Conservation (phyloP, 2,888 invertebrate genomes). For the Pseudeuparius sepicola region DNA sequence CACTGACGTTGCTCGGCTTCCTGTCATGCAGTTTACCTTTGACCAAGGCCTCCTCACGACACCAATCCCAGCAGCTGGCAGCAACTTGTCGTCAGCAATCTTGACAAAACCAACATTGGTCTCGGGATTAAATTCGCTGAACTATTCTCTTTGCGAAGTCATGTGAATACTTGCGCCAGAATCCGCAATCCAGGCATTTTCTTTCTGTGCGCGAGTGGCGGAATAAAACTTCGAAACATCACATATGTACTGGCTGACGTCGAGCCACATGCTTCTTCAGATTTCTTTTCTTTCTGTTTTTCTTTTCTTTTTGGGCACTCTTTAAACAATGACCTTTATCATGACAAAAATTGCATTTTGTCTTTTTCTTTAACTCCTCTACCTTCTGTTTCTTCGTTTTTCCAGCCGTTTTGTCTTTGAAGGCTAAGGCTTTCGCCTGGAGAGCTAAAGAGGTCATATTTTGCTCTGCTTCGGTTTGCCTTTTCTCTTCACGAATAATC, state of each 20-base stretch:
- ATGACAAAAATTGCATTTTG: conserved; percentile 15
- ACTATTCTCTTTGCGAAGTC: conserved; percentile 17
- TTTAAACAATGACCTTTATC: conserved; percentile 16
- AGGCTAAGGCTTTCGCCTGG: conserved; percentile 13
- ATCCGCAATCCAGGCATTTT: conserved; percentile 20
- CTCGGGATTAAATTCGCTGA: conserved; percentile 19
- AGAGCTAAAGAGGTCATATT: conserved; percentile 12
- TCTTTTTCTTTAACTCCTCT: conserved; percentile 12
- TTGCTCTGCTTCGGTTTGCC: conserved; percentile 10
- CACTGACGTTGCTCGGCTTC: conserved; percentile 9
- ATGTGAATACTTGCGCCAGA: conserved; percentile 23
- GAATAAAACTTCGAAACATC: too few species aligned
- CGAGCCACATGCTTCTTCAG: too few species aligned
- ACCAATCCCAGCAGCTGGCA: conserved; percentile 6
- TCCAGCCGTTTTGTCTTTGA: too few species aligned
- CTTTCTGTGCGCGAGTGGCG: too few species aligned
- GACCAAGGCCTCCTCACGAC: conserved; percentile 6
- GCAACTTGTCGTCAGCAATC: too few species aligned
- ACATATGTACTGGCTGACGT: too few species aligned
- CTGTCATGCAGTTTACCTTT: conserved; percentile 7
- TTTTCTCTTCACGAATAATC: conserved; percentile 15
- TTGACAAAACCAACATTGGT: too few species aligned
- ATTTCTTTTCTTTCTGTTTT: conserved; percentile 8
- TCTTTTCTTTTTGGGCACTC: conserved; percentile 18
- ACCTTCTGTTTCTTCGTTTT: conserved; percentile 8